Percentiles rank a stretch among this genome's conserved stretches.
These are phyloP conservation scores for Carpatolechia fugitivella DNA, from an alignment of 2,888 invertebrate genomes.

Conservation along the genomic window DNA sequence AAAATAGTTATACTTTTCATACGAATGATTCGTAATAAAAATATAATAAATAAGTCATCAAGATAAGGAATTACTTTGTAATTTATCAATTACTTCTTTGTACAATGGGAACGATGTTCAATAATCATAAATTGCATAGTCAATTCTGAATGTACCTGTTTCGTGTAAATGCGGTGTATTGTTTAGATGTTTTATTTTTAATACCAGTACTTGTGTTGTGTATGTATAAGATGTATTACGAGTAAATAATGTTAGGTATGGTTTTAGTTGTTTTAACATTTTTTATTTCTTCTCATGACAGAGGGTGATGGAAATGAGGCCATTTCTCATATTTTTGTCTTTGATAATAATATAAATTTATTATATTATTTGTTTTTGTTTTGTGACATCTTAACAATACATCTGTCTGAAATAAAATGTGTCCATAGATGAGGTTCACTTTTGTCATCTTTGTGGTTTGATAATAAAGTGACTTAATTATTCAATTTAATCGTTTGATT, in stretches of 20 bases:
- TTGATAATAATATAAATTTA: neutral
- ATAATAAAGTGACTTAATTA: constrained; percentile 74
- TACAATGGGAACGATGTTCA: too few relatives aligned
- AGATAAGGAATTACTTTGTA: too few relatives aligned
- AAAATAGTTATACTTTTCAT: too few relatives aligned
- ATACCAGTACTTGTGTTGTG: too few relatives aligned
- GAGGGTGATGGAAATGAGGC: too few relatives aligned
- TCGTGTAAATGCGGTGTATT: neutral
- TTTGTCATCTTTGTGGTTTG: constrained; percentile 74
- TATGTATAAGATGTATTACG: too few relatives aligned
- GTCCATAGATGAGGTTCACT: constrained; percentile 73
- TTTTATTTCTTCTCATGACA: too few relatives aligned
- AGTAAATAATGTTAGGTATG: too few relatives aligned
- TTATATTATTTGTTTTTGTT: neutral
- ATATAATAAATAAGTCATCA: too few relatives aligned
- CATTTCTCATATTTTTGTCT: too few relatives aligned
- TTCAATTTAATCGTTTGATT: constrained; percentile 33
- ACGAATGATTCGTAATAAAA: too few relatives aligned
- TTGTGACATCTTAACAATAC: neutral
- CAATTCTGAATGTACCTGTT: neutral
- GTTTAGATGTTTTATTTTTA: neutral
- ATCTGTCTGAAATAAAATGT: constrained; percentile 19
- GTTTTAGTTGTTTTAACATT: too few relatives aligned
- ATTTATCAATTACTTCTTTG: neutral
- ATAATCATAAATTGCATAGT: neutral